Evolutionary conservation across 2,113 vertebrate species (phyloP), one percentile per base, ranked within the genome.

Genomic region (Camarhynchus parvulus): DNA sequence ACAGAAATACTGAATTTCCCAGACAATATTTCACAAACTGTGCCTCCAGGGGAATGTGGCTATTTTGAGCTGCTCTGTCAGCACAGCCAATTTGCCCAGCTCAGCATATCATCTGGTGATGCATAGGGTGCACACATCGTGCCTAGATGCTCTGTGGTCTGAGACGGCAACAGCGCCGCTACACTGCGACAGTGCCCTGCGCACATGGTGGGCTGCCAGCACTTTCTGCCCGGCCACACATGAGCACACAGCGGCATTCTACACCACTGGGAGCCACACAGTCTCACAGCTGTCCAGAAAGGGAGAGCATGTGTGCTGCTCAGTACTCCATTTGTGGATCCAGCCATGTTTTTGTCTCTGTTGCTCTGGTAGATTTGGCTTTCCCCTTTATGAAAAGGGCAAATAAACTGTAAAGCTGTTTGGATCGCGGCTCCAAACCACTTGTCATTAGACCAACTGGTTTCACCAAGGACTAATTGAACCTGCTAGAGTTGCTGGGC

Each of bases 131-230:
- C 28, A 24, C 1, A 0, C 5, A 33, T 25, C 21, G 72, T 33
- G 41, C 12, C 69, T 12, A 13, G 23, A 30, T 35, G 23, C 41
- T 25, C 2, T 27, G 72, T 66, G 33, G 41, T 37, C 37, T 1
- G 5, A 39, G 24, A 24, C 3, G 11, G 64, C 8, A 14, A 9
- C 3, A 39, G 33, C 0, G 0, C 53, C 61, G 24, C 13, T n/a
- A 58, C 49, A 7, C 44, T 79, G 58, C 0, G 0, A 30, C 62
- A 35, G 21, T 37, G 33, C 46, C 49, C 27, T 17, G 31, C 19
- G 31, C 37, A 28, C 0, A 0, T 9, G 3, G 4, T 15, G 44
- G 52, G 19, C 49, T 50, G 46, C 49, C 86, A 33, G 72, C 41
- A 28, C 33, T 35, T 39, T n/a, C 75, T 47, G 15, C 12, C 41